Percentiles rank a stretch among this genome's conserved stretches.
Conservation (phyloP, 2,888 invertebrate genomes). For the Drosophila cognata region DNA sequence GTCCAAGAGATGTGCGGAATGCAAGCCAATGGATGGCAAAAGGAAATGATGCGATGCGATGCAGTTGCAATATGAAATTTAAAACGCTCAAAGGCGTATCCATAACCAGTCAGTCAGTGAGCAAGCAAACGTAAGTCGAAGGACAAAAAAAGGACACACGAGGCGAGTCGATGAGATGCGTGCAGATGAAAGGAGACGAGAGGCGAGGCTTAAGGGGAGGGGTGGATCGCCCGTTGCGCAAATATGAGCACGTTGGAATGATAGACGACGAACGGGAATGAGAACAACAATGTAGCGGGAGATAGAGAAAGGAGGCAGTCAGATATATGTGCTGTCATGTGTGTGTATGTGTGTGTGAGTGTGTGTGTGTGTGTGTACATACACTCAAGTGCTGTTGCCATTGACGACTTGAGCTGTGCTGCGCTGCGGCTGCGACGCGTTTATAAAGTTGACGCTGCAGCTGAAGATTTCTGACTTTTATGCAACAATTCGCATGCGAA, state of each 20-base stretch:
- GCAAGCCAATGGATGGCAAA: conserved; percentile 3
- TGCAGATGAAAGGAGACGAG: not conserved
- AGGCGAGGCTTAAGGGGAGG: conserved; percentile 8
- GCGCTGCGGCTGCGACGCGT: conserved; percentile 47
- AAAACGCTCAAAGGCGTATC: conserved; percentile 80
- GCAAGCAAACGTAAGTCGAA: conserved; percentile 73
- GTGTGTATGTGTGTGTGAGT: conserved; percentile 18
- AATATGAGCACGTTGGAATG: conserved; percentile 76
- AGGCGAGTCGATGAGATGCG: conserved; percentile 43
- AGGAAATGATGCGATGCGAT: conserved; percentile 22
- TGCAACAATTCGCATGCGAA: conserved; percentile 77
- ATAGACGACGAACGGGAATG: conserved; percentile 68
- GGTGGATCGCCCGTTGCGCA: conserved; percentile 58
- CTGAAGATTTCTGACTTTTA: conserved; percentile 80
- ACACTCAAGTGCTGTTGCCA: conserved; percentile 74
- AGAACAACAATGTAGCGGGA: conserved; percentile 29
- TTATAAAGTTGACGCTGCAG: conserved; percentile 68
- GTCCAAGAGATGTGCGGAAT: conserved; percentile 7
- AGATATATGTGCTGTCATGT: conserved; percentile 20
- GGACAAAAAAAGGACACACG: conserved; percentile 78
- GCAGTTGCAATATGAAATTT: conserved; percentile 81
- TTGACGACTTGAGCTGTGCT: conserved; percentile 72
- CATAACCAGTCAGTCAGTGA: conserved; percentile 69
- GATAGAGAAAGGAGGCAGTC: not conserved
- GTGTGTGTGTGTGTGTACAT: conserved; percentile 39